These are phyloP conservation scores for Xiphorhynchus erythropygius DNA, from an alignment of 2,797 vertebrate species.

Conservation along the genomic window DNA sequence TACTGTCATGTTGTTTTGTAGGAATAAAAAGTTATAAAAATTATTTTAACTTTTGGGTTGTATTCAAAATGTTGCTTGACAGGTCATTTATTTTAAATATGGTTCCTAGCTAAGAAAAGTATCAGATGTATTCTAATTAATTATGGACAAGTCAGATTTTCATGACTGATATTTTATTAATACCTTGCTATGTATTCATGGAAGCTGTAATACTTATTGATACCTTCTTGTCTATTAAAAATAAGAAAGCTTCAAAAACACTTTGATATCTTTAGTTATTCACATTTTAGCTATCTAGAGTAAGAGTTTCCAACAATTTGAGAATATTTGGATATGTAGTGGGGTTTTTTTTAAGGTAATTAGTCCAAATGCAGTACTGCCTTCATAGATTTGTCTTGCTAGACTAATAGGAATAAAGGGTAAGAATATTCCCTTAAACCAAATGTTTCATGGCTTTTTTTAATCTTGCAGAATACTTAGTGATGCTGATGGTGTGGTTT, in stretches of 20 bases:
- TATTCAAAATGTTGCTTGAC: slow-evolving; percentile 13
- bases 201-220: not conserved
- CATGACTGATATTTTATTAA: slow-evolving; percentile 39
- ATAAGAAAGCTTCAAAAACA: not conserved
- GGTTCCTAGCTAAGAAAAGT: not conserved
- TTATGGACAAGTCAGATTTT: slow-evolving; percentile 18
- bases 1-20: not conserved
- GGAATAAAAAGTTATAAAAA: not conserved
- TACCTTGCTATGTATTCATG: not conserved
- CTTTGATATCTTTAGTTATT: not conserved
- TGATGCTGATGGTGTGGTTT: not conserved
- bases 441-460: not conserved
- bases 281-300: not conserved
- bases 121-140: slow-evolving; percentile 13
- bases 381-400: not conserved
- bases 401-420: not conserved
- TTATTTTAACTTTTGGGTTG: slow-evolving; percentile 29
- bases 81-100: slow-evolving; percentile 35
- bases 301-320: not conserved
- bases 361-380: not conserved
- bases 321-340: not conserved
- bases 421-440: not conserved
- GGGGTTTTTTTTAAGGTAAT: rapidly evolving
- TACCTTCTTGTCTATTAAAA: slow-evolving; percentile 9
- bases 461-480: not conserved